Evolutionary conservation across 2,888 invertebrate species (phyloP), one percentile per base, ranked within the genome.

Genomic region (Tetragonisca angustula): DNA sequence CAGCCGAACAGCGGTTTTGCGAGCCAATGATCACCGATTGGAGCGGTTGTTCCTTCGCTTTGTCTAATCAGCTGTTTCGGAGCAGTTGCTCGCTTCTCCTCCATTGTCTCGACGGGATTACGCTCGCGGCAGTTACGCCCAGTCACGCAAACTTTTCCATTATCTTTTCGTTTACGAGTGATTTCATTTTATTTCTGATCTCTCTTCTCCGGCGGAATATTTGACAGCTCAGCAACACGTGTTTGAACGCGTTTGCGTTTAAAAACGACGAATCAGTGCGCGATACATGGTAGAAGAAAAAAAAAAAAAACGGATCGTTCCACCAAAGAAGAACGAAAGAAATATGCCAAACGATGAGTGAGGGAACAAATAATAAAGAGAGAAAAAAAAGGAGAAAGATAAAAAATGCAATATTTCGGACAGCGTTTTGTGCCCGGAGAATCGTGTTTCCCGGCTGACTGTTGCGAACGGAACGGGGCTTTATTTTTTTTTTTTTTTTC

Each of bases 401-500:
- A 9, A 24, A 56, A 52, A 24, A 11, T 11, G 0, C n/a, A 50
- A 54, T 17, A 65, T 77, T 80, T 65, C 19, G 11, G 36, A 32
- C 24, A n/a, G 19, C 32, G 15, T 24, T 36, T 36, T 9, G 36
- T 36, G 9, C 36, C 6, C 24, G 17, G 2, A 49, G 54, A 49
- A 36, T 49, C 59, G 61, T 19, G 64, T 56, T 69, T 43, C 43
- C 54, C 36, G 62, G 17, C 27, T 50, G 32, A 21, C 43, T 19
- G 62, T 54, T 27, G 49, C 50, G 56, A 50, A 43, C 54, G 43
- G 52, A 36, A 27, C 27, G 4, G 11, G 11, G 59, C 69, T 79
- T 69, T 56, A 54, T 69, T 69, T 27, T 27, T 24, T 27, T 69
- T 50, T 69, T 69, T 27, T 27, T 24, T 27, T 69, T 50, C 69